Evolutionary conservation across 92 coral and sea anemone genomes (phyloP).

Genomic region (Scolanthus callimorphus): DNA sequence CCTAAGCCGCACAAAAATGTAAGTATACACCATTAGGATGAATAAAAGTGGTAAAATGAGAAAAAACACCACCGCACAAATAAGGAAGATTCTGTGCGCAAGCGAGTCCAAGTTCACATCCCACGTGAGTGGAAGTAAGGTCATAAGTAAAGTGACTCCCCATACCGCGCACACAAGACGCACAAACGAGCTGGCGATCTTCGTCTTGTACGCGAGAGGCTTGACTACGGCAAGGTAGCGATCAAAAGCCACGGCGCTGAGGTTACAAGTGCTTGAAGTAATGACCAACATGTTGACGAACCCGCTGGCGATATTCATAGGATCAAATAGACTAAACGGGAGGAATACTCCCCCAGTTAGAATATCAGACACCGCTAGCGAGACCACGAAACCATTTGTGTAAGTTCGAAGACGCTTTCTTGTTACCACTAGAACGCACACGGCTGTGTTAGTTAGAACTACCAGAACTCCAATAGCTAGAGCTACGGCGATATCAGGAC

Average conservation of each 20-base stretch:
- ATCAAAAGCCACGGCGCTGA: conserved; percentile 61
- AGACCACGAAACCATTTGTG: conserved; percentile 59
- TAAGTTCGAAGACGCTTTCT: conserved; percentile 42
- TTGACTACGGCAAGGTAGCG: conserved; percentile 53
- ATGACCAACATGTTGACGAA: conserved; percentile 53
- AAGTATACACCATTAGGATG: conserved; percentile 36
- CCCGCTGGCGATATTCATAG: conserved; percentile 21
- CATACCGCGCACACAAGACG: conserved; percentile 45
- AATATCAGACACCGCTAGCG: conserved; percentile 62
- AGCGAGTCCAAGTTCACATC: conserved; percentile 2
- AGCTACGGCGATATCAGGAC: not conserved
- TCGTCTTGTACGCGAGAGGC: conserved; percentile 47
- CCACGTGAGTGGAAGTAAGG: conserved; percentile 55
- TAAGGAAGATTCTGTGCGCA: conserved; percentile 47
- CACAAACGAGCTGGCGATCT: conserved; percentile 25
- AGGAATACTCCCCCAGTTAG: conserved; percentile 52
- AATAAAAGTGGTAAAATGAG: conserved; percentile 45
- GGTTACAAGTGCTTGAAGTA: conserved; percentile 48
- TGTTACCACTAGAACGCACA: conserved; percentile 39
- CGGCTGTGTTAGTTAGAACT: conserved; percentile 32
- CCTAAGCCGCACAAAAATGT: conserved; percentile 29
- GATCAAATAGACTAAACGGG: conserved; percentile 39
- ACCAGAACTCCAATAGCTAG: conserved; percentile 7
- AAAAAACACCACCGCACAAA: conserved; percentile 44
- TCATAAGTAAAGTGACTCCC: conserved; percentile 32